Conservation (phyloP, 2,888 invertebrate genomes). For the Metallyticus violacea region DNA sequence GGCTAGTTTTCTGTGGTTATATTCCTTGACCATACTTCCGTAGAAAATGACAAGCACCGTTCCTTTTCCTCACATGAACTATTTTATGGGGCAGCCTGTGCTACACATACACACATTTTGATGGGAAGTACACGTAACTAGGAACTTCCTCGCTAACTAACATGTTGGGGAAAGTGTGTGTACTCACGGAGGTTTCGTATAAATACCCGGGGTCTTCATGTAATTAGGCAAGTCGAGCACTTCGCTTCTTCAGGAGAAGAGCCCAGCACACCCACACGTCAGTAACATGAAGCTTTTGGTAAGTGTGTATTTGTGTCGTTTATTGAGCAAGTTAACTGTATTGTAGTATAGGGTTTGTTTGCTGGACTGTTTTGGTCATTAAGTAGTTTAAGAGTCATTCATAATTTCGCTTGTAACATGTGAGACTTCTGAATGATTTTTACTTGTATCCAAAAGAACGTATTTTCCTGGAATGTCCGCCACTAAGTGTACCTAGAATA, state of each 20-base stretch:
- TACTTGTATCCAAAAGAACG: too few species aligned
- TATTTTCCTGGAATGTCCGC: too few species aligned
- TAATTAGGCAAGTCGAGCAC: not conserved
- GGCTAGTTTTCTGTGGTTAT: too few species aligned
- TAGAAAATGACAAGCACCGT: not conserved
- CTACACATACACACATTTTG: not conserved
- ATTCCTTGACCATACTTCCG: not conserved
- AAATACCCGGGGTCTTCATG: not conserved
- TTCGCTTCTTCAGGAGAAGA: not conserved
- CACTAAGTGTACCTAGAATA: too few species aligned
- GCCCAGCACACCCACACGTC: not conserved
- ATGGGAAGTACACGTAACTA: not conserved
- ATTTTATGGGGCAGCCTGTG: not conserved
- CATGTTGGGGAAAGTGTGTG: not conserved
- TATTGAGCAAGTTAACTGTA: too few species aligned
- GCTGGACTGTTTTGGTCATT: too few species aligned
- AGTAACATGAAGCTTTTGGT: not conserved
- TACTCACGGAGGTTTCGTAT: not conserved
- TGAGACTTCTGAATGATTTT: too few species aligned
- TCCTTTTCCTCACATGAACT: not conserved
- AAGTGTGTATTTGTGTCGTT: too few species aligned
- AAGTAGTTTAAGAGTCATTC: too few species aligned
- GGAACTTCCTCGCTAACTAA: not conserved
- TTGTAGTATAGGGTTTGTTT: too few species aligned
- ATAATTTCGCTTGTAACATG: too few species aligned